Evolutionary conservation across 2,888 invertebrate species (phyloP).

Genomic region (Gonocerus acuteangulatus): DNA sequence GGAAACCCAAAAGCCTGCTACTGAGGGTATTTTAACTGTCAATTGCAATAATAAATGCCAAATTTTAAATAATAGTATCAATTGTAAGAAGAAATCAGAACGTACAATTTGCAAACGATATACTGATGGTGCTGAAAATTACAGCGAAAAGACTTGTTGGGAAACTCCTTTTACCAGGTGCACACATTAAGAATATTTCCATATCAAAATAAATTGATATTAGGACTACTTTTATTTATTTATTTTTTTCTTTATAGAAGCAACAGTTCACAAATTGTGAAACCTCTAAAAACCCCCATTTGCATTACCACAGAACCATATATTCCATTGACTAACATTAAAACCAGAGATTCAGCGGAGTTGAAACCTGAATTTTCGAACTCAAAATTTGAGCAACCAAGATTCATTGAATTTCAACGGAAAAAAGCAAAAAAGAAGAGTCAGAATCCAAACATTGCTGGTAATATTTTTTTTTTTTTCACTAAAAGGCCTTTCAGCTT

Average conservation of each 20-base stretch:
- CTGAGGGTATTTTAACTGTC: slow-evolving; percentile 40
- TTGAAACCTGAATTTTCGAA: slow-evolving; percentile 10
- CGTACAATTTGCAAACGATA: slow-evolving; percentile 23
- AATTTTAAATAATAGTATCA: slow-evolving; percentile 24
- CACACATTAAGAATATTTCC: neutral
- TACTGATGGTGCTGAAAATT: slow-evolving; percentile 22
- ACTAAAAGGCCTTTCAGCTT: neutral
- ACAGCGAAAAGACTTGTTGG: slow-evolving; percentile 25
- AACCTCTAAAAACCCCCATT: slow-evolving; percentile 27
- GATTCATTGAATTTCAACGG: slow-evolving; percentile 9
- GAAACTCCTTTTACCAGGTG: slow-evolving; percentile 23
- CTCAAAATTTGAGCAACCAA: slow-evolving; percentile 17
- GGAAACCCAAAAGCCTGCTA: slow-evolving; percentile 39
- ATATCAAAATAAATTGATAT: no score
- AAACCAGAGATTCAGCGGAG: slow-evolving; percentile 22
- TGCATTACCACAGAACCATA: slow-evolving; percentile 33
- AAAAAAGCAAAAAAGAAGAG: slow-evolving; percentile 27
- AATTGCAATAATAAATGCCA: slow-evolving; percentile 22
- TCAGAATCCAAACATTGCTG: slow-evolving; percentile 10
- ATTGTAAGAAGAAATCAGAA: slow-evolving; percentile 27
- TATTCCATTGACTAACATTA: slow-evolving; percentile 28
- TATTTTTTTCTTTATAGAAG: slow-evolving; percentile 2
- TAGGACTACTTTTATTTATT: no score
- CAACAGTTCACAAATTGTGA: slow-evolving; percentile 7
- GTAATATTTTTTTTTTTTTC: slow-evolving; percentile 8